Conservation (phyloP, 2,113 vertebrate genomes). For the Leucopternis melanops region DNA sequence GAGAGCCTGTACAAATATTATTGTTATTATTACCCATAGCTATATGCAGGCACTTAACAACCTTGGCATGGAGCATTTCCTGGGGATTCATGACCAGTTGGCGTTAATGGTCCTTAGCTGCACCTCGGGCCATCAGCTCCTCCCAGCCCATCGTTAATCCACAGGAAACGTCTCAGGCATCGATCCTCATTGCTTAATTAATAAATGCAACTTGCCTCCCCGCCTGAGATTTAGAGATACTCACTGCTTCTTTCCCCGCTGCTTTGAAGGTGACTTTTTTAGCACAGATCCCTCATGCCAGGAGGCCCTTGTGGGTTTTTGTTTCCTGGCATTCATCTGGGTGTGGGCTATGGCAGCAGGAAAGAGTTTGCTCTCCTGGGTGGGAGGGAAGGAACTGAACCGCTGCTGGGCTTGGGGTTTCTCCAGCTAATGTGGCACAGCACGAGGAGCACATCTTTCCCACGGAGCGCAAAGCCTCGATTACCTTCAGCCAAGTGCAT, state of each 20-base stretch:
- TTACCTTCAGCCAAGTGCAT: background rate
- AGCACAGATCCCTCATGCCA: background rate
- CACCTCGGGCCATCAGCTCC: conserved; percentile 74
- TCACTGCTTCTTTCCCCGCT: background rate
- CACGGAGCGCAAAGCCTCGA: background rate
- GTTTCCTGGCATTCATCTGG: background rate
- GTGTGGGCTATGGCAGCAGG: background rate
- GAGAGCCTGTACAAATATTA: conserved; percentile 15
- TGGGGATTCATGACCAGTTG: conserved; percentile 75
- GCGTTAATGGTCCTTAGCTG: conserved; percentile 75
- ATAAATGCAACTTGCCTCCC: conserved; percentile 63
- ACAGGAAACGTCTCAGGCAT: conserved; percentile 72
- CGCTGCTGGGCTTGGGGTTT: background rate
- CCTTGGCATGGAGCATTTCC: conserved; percentile 74
- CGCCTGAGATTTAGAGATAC: conserved; percentile 29
- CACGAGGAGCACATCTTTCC: background rate
- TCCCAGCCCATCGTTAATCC: conserved; percentile 76
- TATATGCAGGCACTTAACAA: conserved; percentile 62
- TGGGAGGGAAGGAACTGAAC: background rate
- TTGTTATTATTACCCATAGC: conserved; percentile 49
- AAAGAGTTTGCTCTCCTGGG: background rate
- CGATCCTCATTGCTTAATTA: conserved; percentile 77
- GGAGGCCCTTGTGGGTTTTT: background rate
- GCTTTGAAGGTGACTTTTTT: conserved; percentile 46
- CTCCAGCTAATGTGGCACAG: background rate